These are phyloP conservation scores for Trichoplusia ni DNA, from an alignment of 1,140 invertebrate genomes.

Conservation along the genomic window DNA sequence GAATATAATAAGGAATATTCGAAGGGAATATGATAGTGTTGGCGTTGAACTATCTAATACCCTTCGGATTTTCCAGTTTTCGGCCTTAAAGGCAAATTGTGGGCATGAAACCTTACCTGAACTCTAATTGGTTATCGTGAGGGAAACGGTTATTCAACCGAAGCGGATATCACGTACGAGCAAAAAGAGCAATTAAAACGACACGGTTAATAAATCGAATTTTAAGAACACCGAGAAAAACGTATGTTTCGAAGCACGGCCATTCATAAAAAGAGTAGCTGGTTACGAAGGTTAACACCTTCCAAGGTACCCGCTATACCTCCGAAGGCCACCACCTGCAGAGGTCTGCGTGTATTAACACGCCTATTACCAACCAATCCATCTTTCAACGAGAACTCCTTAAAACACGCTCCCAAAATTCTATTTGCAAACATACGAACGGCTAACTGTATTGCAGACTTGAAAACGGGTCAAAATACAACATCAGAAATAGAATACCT, in stretches of 20 bases:
- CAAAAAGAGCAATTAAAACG: constrained; percentile 27
- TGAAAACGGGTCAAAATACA: constrained; percentile 20
- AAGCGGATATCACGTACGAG: constrained; percentile 22
- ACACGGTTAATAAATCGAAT: constrained; percentile 22
- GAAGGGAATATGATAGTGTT: too few relatives aligned
- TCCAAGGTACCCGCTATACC: constrained; percentile 14
- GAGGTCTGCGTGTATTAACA: constrained; percentile 23
- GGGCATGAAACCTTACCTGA: background rate
- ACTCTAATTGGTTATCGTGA: background rate
- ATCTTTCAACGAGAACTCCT: background rate
- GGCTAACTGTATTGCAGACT: background rate
- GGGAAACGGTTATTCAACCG: constrained; percentile 11
- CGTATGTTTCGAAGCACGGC: background rate
- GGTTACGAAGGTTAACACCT: constrained; percentile 24
- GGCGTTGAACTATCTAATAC: too few relatives aligned
- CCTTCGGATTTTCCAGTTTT: too few relatives aligned
- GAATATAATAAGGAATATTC: too few relatives aligned
- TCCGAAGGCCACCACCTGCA: constrained; percentile 25
- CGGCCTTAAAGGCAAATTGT: too few relatives aligned
- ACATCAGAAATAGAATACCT: constrained; percentile 28
- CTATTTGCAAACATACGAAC: constrained; percentile 8
- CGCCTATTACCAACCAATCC: background rate
- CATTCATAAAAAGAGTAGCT: constrained; percentile 18
- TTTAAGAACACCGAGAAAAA: constrained; percentile 6
- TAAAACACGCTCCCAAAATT: background rate